Evolutionary conservation across 2,113 vertebrate genomes (phyloP).

Genomic region (Nothobranchius furzeri): DNA sequence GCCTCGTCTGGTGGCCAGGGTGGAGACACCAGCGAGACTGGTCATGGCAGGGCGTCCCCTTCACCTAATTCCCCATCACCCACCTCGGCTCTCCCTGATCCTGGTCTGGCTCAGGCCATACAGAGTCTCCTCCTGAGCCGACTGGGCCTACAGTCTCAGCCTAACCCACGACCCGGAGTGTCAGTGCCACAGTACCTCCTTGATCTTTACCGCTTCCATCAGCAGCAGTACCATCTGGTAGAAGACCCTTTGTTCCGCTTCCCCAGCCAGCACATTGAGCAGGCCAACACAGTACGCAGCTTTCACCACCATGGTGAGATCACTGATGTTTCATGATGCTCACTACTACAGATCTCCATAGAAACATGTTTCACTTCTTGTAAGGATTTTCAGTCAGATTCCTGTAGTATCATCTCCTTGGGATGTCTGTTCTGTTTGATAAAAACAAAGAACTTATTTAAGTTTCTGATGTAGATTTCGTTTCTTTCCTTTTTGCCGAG

Average conservation of each 20-base stretch:
- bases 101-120: slow-evolving; percentile 72
- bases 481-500: too few relatives aligned
- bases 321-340: background rate
- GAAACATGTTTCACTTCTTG: too few relatives aligned
- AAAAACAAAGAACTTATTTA: too few relatives aligned
- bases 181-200: slow-evolving; percentile 79
- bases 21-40: slow-evolving; percentile 61
- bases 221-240: slow-evolving; percentile 79
- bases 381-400: background rate
- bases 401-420: too few relatives aligned
- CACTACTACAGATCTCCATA: too few relatives aligned
- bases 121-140: slow-evolving; percentile 71
- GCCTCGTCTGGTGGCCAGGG: slow-evolving; percentile 77
- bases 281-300: slow-evolving; percentile 82
- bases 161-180: slow-evolving; percentile 72
- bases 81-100: slow-evolving; percentile 44
- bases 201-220: slow-evolving; percentile 82
- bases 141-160: slow-evolving; percentile 74
- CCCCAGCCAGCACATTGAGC: slow-evolving; percentile 76
- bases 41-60: slow-evolving; percentile 57
- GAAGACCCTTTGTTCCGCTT: slow-evolving; percentile 77
- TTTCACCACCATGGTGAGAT: slow-evolving; percentile 81
- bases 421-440: too few relatives aligned
- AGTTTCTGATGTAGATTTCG: too few relatives aligned
- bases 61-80: slow-evolving; percentile 25